A percentile compares a stretch with the other conserved stretches of the same genome.
phyloP scores from a whole-genome alignment of 1,140 invertebrate genomes.

The Chionoecetes opilio region DNA sequence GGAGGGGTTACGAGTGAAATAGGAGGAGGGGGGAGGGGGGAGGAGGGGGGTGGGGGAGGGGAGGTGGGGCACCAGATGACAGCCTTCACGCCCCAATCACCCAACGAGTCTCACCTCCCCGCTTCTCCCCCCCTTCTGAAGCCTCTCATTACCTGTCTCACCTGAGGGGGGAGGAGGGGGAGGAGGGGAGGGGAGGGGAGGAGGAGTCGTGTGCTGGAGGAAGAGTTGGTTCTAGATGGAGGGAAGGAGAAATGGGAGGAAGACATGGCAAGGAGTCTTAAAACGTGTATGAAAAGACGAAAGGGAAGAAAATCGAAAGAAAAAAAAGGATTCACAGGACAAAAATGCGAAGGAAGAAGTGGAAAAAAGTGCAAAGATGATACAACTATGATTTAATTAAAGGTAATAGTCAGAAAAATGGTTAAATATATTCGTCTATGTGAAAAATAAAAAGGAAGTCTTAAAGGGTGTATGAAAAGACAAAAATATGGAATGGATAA shows the following conservation, averaged over 20 bases:
- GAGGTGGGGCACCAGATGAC: slow-evolving; percentile 28
- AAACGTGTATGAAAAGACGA: background rate
- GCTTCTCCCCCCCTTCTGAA: background rate
- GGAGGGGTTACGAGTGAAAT: background rate
- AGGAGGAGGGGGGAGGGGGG: slow-evolving; percentile 34
- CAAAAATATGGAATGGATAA: background rate
- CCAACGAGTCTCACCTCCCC: slow-evolving; percentile 55
- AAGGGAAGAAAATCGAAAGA: background rate
- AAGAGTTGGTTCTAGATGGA: background rate
- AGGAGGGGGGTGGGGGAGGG: slow-evolving; percentile 22
- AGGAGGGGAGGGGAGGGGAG: background rate
- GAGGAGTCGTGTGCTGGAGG: background rate
- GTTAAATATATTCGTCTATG: no score
- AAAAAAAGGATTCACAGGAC: background rate
- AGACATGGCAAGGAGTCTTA: background rate
- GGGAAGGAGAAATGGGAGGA: background rate
- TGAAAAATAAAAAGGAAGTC: no score
- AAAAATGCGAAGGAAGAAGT: background rate
- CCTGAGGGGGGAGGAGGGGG: background rate
- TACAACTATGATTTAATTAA: background rate
- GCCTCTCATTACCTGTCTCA: slow-evolving; percentile 25
- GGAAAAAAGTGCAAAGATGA: background rate
- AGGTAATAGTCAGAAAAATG: background rate
- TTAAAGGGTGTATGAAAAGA: background rate
- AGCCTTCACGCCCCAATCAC: slow-evolving; percentile 57